A percentile compares a stretch with the other conserved stretches of the same genome.
Conservation (phyloP, 2,888 invertebrate genomes). For the Carterocephalus palaemon region DNA sequence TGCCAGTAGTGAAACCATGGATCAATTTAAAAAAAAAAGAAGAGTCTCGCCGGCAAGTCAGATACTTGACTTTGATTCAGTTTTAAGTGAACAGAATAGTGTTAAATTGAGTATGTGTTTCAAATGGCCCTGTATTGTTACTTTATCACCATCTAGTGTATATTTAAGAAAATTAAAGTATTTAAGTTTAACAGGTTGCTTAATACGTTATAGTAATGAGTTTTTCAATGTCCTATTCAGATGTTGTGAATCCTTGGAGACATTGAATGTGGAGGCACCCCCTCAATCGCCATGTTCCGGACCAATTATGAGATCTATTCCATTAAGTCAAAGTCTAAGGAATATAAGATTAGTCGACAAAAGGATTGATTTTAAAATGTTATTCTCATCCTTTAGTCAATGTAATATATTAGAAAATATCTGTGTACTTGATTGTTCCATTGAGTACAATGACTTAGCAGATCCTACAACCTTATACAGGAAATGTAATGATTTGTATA, state of each 20-base stretch:
- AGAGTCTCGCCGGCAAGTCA: conserved; percentile 36
- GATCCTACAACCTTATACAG: conserved; percentile 47
- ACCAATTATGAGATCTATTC: conserved; percentile 43
- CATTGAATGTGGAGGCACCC: conserved; percentile 48
- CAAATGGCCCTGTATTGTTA: conserved; percentile 36
- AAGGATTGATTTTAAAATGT: conserved; percentile 45
- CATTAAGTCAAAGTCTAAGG: conserved; percentile 47
- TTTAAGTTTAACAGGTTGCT: conserved; percentile 49
- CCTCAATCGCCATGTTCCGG: conserved; percentile 38
- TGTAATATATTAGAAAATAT: conserved; percentile 58
- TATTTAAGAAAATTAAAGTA: conserved; percentile 59
- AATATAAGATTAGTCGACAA: conserved; percentile 55
- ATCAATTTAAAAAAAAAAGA: conserved; percentile 42
- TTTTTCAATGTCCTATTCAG: conserved; percentile 59
- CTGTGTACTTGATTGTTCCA: conserved; percentile 42
- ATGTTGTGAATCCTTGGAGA: conserved; percentile 48
- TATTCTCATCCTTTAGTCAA: conserved; percentile 50
- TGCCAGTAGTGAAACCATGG: conserved; percentile 19
- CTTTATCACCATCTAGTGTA: conserved; percentile 39
- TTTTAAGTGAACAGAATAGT: conserved; percentile 42
- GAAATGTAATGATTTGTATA: conserved; percentile 53
- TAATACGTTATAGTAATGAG: conserved; percentile 42
- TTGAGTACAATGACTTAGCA: conserved; percentile 37
- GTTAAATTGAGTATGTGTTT: conserved; percentile 47
- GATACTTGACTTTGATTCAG: conserved; percentile 50